These are phyloP conservation scores for Netelia inedita DNA, from an alignment of 2,888 invertebrate species.

Conservation along the genomic window DNA sequence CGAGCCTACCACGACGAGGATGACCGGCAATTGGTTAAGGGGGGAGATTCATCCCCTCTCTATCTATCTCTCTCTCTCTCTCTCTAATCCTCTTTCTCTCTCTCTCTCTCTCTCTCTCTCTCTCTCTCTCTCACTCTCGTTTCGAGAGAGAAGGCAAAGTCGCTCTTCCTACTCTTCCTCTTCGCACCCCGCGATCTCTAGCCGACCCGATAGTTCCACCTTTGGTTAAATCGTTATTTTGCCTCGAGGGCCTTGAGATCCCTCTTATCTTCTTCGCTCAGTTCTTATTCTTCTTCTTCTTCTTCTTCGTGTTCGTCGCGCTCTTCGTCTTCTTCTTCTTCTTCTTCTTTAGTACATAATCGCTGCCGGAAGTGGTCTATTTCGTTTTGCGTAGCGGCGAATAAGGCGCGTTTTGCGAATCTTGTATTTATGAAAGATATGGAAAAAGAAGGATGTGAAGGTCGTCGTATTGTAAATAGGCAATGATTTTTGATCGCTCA, in stretches of 20 bases:
- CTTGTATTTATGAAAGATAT: conserved; percentile 1
- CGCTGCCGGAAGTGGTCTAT: conserved; percentile 64
- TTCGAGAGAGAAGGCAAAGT: no score
- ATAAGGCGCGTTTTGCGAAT: conserved; percentile 24
- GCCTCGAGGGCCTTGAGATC: conserved; percentile 50
- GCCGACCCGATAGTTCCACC: conserved; percentile 52
- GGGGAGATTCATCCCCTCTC: conserved; percentile 7
- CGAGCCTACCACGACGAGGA: conserved; percentile 34
- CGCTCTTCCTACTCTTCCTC: neutral
- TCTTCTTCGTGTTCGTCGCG: conserved; percentile 57
- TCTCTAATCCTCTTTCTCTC: neutral
- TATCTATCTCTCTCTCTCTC: conserved; percentile 3
- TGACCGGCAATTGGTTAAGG: conserved; percentile 43
- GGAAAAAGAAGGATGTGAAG: neutral
- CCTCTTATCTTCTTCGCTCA: conserved; percentile 10
- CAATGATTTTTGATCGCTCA: neutral
- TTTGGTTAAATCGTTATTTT: conserved; percentile 59
- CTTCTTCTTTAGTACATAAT: conserved; percentile 66
- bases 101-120: conserved; percentile 1
- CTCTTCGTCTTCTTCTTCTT: conserved; percentile 44
- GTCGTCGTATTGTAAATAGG: neutral
- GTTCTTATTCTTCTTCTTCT: conserved; percentile 60
- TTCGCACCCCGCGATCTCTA: conserved; percentile 37
- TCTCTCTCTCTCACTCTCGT: neutral
- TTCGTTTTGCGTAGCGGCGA: conserved; percentile 47